phyloP scores from a whole-genome alignment of 2,113 vertebrate species.

The Pelmatolapia mariae region DNA sequence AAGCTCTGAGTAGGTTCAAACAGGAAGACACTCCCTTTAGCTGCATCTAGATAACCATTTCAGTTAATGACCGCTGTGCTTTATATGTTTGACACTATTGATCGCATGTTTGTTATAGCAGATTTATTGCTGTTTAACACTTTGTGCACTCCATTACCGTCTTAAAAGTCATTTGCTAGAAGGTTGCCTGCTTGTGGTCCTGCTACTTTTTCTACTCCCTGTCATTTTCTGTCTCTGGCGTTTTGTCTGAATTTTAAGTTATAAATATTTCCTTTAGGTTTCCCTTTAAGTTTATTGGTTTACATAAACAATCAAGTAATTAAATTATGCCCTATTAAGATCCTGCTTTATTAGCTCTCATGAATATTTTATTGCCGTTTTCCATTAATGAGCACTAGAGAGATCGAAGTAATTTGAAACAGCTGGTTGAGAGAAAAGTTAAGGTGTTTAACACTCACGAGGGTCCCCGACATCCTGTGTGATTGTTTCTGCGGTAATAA shows the following conservation, averaged over 20 bases:
- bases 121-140: not conserved
- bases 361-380: conserved; percentile 42
- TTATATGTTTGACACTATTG: not conserved
- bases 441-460: conserved; percentile 1
- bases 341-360: conserved; percentile 20
- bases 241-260: not conserved
- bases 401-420: conserved; percentile 26
- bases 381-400: conserved; percentile 21
- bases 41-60: not conserved
- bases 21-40: not conserved
- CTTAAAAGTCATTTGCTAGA: not conserved
- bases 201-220: not conserved
- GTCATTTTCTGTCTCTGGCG: not conserved
- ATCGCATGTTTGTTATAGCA: not conserved
- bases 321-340: conserved; percentile 27
- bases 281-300: not conserved
- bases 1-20: not conserved
- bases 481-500: conserved; percentile 9
- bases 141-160: not conserved
- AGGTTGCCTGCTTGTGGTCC: not conserved
- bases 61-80: not conserved
- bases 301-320: conserved; percentile 15
- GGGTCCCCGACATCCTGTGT: not conserved
- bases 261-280: not conserved
- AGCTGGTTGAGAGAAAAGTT: conserved; percentile 13